Percentiles rank a stretch among this genome's conserved stretches.
phyloP scores from a whole-genome alignment of 2,797 vertebrate species.

The Pelobates cultripes region DNA sequence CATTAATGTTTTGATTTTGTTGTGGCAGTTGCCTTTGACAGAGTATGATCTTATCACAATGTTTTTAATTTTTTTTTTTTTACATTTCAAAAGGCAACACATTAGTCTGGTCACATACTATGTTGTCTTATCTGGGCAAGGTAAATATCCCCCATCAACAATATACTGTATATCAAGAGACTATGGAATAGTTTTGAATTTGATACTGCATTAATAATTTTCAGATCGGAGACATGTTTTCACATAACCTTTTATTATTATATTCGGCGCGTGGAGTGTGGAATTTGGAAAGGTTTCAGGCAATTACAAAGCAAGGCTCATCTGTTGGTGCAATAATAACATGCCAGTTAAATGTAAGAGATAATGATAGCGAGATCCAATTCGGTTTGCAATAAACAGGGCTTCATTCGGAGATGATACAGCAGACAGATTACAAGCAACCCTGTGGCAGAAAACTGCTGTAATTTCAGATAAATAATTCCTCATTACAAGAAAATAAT shows the following conservation, averaged over 20 bases:
- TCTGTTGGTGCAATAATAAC: conserved; percentile 54
- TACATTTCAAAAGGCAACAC: too few relatives aligned
- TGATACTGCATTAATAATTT: conserved; percentile 30
- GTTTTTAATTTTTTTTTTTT: too few relatives aligned
- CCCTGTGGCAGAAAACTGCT: conserved; percentile 52
- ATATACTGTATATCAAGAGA: conserved; percentile 29
- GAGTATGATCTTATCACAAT: background rate
- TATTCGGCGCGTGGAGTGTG: conserved; percentile 17
- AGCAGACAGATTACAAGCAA: conserved; percentile 55
- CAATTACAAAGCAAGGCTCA: conserved; percentile 55
- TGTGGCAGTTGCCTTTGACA: background rate
- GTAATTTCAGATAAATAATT: conserved; percentile 56
- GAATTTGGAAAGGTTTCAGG: conserved; percentile 51
- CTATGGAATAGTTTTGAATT: conserved; percentile 46
- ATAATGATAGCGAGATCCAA: conserved; percentile 52
- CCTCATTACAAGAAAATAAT: conserved; percentile 57
- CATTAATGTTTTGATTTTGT: background rate
- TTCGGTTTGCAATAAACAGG: conserved; percentile 53
- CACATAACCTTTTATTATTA: conserved; percentile 47
- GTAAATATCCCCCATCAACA: conserved; percentile 20
- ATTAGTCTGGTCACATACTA: background rate
- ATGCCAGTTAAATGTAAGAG: conserved; percentile 55
- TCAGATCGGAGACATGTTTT: conserved; percentile 42
- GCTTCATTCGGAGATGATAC: conserved; percentile 48
- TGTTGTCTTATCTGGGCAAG: conserved; percentile 1